phyloP scores from a whole-genome alignment of 2,113 vertebrate species.

The Eurystomus gularis region DNA sequence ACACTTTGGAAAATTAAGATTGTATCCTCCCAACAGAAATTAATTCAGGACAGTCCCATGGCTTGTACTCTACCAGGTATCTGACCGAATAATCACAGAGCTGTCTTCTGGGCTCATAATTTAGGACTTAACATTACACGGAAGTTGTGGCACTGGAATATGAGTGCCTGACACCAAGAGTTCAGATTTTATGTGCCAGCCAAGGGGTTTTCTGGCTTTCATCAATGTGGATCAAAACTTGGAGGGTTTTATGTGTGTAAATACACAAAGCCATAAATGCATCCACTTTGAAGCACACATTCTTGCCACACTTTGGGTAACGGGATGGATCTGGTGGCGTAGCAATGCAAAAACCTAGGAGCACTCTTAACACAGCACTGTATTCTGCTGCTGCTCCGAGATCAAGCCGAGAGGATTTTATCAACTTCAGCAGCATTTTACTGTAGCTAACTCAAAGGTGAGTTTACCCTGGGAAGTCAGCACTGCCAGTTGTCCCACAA shows the following conservation, averaged over 20 bases:
- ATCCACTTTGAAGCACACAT: background rate
- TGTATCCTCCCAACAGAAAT: background rate
- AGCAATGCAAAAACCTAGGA: background rate
- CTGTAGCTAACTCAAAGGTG: background rate
- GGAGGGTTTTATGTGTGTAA: background rate
- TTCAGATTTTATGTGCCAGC: background rate
- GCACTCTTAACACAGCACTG: rapidly evolving
- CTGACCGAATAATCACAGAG: background rate
- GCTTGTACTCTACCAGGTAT: background rate
- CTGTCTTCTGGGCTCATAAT: background rate
- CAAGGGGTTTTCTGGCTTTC: background rate
- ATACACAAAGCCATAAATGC: background rate
- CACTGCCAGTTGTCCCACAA: background rate
- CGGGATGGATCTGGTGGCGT: background rate
- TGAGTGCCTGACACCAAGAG: background rate
- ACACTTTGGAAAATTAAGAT: background rate
- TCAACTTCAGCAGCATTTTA: background rate
- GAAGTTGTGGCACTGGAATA: background rate
- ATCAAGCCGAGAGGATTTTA: background rate
- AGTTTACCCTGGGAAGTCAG: background rate
- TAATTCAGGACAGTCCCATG: background rate
- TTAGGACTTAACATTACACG: background rate
- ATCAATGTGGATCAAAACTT: background rate
- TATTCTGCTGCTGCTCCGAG: background rate
- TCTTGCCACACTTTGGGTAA: background rate